Base-by-base conservation (phyloP, 2,888 invertebrate genomes). In the Schrankia costaestrigalis region DNA sequence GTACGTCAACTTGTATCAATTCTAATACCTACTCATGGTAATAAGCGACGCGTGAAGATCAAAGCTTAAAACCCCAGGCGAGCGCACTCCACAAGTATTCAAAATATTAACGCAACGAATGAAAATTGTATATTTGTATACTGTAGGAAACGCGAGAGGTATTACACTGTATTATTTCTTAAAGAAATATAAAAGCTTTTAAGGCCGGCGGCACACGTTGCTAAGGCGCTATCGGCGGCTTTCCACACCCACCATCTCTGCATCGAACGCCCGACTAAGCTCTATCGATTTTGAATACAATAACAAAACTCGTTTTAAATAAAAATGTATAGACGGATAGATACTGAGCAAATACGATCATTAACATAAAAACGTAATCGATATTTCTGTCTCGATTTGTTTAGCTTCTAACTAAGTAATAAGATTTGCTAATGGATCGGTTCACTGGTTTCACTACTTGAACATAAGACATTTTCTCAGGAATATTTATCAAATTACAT, bases 101-200 rank as follows among this genome's bases (percentile, higher is more conserved):
- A 72, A 78, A 81, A 77, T 79, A 77, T 78, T 74, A 75, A 65
- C 63, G 66, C 61, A 56, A 52, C 59, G 67, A 78, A 83, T 79
- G 84, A 85, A 85, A 85, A 80, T 72, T 74, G 72, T 82, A 83
- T 81, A 83, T 85, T 80, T 82, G 76, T 83, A 84, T 83, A 80
- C 70, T 66, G 67, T 60, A 68, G 52, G 55, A 56, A 68, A 55
- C 56, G 56, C 44, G 62, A 63, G 65, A 59, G 68, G 76, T 71
- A 78, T 82, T 80, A 84, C 78, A 71, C 59, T 73, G 80, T 82
- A 80, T 82, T 84, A 82, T 80, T 82, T 78, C 74, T 78, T 69
- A 71, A 67, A 72, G 75, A 74, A 82, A 78, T 80, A 73, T 80
- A 77, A 86, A 85, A 85, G 86, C 86, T 87, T 87, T 86, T 85